These are phyloP conservation scores for Oreonectes daqikongensis DNA, from an alignment of 2,797 vertebrate species.

Conservation along the genomic window DNA sequence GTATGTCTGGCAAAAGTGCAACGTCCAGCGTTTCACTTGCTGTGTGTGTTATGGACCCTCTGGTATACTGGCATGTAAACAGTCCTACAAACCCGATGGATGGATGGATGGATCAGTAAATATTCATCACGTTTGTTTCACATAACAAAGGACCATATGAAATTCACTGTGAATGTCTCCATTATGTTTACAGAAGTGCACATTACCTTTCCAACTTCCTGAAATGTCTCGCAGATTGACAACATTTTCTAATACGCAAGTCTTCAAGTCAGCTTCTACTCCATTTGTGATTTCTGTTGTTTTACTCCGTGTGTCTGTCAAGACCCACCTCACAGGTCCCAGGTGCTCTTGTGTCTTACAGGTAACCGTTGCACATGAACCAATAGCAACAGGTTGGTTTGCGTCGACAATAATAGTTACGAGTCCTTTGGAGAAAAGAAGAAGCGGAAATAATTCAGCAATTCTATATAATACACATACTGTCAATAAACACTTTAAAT, in stretches of 20 bases:
- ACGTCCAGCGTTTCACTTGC: constrained; percentile 62
- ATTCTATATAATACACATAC: not conserved
- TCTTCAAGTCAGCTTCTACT: not conserved
- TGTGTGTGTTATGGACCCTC: not conserved
- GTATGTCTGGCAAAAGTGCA: constrained; percentile 61
- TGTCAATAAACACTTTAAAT: no score
- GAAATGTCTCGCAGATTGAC: fast-evolving
- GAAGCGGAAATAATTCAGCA: not conserved
- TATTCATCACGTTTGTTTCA: no score
- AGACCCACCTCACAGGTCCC: fast-evolving
- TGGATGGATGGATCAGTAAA: no score
- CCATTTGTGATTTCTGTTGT: constrained; percentile 47
- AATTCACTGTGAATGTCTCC: not conserved
- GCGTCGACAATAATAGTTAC: fast-evolving
- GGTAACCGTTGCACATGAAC: fast-evolving
- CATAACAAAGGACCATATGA: not conserved
- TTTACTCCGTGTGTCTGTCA: fast-evolving
- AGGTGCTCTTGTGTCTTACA: not conserved
- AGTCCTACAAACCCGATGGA: constrained; percentile 58
- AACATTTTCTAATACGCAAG: fast-evolving
- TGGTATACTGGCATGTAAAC: constrained; percentile 61
- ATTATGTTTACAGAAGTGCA: constrained; percentile 42
- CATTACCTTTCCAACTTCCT: constrained; percentile 64
- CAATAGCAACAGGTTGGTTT: fast-evolving
- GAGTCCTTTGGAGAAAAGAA: constrained; percentile 61